Evolutionary conservation across 2,797 vertebrate species (phyloP), one percentile per base, ranked within the genome.

Genomic region (Pangasius mekongensis): DNA sequence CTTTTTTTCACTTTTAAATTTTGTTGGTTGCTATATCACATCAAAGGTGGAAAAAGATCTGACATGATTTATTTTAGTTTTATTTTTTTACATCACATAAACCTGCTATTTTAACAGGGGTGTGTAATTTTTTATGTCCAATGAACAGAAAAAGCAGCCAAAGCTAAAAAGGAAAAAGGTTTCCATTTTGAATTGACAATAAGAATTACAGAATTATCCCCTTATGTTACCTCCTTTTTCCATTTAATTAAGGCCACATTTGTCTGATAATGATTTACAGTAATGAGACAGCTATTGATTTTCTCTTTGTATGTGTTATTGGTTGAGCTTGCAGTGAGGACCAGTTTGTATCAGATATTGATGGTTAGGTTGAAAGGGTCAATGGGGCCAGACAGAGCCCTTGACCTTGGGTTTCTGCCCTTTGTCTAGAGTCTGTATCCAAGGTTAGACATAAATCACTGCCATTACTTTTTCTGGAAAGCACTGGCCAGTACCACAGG

Each of bases 151-250:
- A 27, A 62, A 62, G 27, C 58, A 60, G 58, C 6, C 58, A 60
- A 60, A 22, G 58, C 58, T 60, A 60, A 22, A 60, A 7, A 60
- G 54, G 54, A 18, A 56, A 24, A 60, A 49, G 81, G 81, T 84
- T 84, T 88, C 80, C 54, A 87, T 87, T 88, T 85, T 74, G 66
- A 80, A 87, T 84, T 77, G 43, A 88, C 81, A 87, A 88, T 84
- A 71, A 81, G 58, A 77, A 30, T 20, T 71, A 22, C 22, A 6
- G 36, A 39, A 71, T 71, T 69, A 69, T 69, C 30, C 0, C 14
- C 76, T 20, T 30, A 18, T 54, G 5, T 52, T 78, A 18, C 56
- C 36, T 85, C 2, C 85, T 77, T 30, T 87, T 87, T 47, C 52
- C 78, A 83, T 86, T 86, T 76, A 86, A 64, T 90, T 67, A 83